phyloP scores from a whole-genome alignment of 2,888 invertebrate genomes.

The Macrophya annulata region DNA sequence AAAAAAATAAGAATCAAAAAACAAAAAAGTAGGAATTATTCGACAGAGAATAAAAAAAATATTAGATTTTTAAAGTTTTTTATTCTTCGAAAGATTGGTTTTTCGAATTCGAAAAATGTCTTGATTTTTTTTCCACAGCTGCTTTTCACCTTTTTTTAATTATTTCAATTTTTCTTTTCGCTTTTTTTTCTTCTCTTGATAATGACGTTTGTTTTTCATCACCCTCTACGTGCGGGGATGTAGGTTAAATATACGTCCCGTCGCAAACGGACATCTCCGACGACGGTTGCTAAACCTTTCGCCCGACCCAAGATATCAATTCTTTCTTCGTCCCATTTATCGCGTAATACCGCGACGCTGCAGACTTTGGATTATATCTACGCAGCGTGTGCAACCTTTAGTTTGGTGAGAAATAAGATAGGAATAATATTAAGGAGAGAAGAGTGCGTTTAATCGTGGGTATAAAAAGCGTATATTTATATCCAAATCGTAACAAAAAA shows the following conservation, averaged over 20 bases:
- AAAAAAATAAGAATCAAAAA: neutral
- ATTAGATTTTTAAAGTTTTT: neutral
- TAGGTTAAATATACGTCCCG: neutral
- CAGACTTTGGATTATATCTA: neutral
- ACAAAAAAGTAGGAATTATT: no score
- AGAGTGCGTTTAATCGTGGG: neutral
- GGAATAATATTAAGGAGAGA: neutral
- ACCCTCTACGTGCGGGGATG: slow-evolving; percentile 13
- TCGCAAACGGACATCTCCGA: neutral
- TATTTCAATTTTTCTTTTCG: no score
- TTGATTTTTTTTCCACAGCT: neutral
- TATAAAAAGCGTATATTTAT: slow-evolving; percentile 15
- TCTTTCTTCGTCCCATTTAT: slow-evolving; percentile 36
- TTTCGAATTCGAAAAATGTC: neutral
- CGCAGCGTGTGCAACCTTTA: slow-evolving; percentile 9
- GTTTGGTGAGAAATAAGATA: neutral
- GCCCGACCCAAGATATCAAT: slow-evolving; percentile 44
- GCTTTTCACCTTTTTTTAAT: no score
- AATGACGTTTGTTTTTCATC: neutral
- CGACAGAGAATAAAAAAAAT: no score
- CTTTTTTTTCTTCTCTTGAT: no score
- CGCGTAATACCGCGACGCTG: slow-evolving; percentile 29
- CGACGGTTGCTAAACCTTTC: slow-evolving; percentile 39
- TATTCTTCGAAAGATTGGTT: neutral
- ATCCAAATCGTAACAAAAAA: neutral